These are phyloP conservation scores for Enteromius treurensis DNA, from an alignment of 2,797 vertebrate genomes.

Conservation along the genomic window DNA sequence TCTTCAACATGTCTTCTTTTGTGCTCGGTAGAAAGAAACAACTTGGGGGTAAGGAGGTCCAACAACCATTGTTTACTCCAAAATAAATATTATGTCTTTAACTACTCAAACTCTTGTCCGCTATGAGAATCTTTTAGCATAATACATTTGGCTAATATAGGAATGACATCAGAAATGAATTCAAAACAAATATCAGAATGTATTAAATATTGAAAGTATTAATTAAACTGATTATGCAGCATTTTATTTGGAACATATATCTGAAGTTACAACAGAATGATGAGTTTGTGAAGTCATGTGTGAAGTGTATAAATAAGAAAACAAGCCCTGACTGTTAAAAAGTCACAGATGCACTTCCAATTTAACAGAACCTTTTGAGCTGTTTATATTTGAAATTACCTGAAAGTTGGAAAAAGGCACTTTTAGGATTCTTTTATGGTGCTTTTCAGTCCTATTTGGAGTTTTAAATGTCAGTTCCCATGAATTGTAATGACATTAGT, in stretches of 20 bases:
- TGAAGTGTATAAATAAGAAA: neutral
- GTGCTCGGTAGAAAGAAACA: neutral
- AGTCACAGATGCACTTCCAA: neutral
- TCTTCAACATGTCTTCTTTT: neutral
- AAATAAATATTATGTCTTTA: neutral
- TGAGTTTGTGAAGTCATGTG: constrained; percentile 2
- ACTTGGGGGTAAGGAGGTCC: neutral
- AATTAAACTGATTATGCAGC: neutral
- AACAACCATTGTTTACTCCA: neutral
- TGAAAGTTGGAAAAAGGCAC: neutral
- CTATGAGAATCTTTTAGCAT: neutral
- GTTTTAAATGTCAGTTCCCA: neutral
- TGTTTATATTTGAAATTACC: neutral
- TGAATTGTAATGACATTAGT: neutral
- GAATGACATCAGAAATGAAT: neutral
- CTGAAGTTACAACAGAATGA: neutral
- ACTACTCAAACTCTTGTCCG: neutral
- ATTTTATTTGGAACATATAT: neutral
- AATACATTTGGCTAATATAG: neutral
- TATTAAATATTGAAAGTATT: neutral
- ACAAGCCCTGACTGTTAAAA: neutral
- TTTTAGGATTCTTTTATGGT: neutral
- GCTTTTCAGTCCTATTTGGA: neutral
- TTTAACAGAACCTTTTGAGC: neutral
- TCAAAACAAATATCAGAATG: neutral